phyloP scores from a whole-genome alignment of 2,113 vertebrate genomes.

The Mus spicilegus region DNA sequence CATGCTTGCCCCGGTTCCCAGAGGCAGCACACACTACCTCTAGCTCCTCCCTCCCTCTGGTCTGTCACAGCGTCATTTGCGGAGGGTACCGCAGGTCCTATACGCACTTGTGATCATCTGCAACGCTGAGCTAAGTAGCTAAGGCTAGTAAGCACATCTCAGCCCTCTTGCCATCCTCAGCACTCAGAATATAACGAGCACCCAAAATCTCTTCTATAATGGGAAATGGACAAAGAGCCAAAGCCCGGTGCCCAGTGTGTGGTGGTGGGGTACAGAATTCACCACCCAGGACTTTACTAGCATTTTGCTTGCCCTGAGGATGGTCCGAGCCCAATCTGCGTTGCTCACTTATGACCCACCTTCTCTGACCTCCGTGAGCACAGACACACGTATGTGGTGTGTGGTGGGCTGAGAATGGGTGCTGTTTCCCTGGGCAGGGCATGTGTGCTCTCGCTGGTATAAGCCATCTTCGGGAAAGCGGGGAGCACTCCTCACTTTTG shows the following conservation, averaged over 20 bases:
- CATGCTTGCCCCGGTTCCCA: background rate
- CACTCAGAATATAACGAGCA: background rate
- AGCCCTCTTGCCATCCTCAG: background rate
- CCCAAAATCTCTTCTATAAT: constrained; percentile 40
- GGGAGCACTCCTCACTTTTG: background rate
- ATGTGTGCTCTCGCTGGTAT: background rate
- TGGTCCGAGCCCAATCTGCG: background rate
- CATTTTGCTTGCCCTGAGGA: background rate
- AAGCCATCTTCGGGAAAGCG: background rate
- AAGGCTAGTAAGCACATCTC: background rate
- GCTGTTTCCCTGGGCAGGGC: background rate
- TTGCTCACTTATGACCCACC: background rate
- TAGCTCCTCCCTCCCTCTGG: background rate
- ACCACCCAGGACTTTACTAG: background rate
- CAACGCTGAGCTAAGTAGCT: background rate
- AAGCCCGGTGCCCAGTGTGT: background rate
- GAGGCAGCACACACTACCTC: background rate
- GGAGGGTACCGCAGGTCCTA: background rate
- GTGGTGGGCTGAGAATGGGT: background rate
- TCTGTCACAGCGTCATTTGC: background rate
- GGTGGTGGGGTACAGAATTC: background rate
- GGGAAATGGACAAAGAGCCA: background rate
- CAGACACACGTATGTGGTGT: background rate
- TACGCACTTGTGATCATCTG: background rate
- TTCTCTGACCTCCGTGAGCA: constrained; percentile 11